Evolutionary conservation across 2,888 invertebrate genomes (phyloP), one percentile per base, ranked within the genome.

Genomic region (Gasteruption jaculator): DNA sequence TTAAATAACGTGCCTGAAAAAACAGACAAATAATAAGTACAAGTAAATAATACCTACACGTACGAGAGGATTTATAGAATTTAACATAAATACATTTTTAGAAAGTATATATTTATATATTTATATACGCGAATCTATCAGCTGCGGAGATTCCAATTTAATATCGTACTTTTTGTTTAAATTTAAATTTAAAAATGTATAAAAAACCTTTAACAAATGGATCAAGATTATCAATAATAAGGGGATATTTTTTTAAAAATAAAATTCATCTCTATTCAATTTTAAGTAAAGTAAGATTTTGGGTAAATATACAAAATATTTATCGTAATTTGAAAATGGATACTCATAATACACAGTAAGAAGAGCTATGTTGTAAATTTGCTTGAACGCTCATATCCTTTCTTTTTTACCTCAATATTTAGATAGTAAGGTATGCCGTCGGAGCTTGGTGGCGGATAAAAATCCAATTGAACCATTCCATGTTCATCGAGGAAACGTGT

Each of bases 1-100:
- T 88, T 61, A 84, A 77, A 67, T 91, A 92, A 60, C 83, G 81
- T 2, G 88, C 84, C 86, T 87, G 61, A 20, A 53, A 57, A 46
- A 49, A 58, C 47, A n/a, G n/a, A n/a, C n/a, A n/a, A n/a, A n/a
- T n/a, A n/a, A 43, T 22, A 38, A 43, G 40, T 34, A 52, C 30
- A 15, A 43, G 19, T 21, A n/a, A n/a, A n/a, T n/a, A n/a, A n/a
- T n/a, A n/a, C n/a, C n/a, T n/a, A n/a, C 38, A 38, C 11, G n/a
- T n/a, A 24, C 15, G 7, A 4, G 8, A 14, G 11, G 14, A 31
- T 33, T 22, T n/a, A n/a, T n/a, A n/a, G n/a, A n/a, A n/a, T n/a
- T n/a, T n/a, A n/a, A n/a, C n/a, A n/a, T n/a, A n/a, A n/a, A n/a
- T n/a, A n/a, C n/a, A n/a, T n/a, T n/a, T n/a, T n/a, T n/a, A n/a